phyloP scores from a whole-genome alignment of 1,140 invertebrate species.

The Proctacanthus coquilletti region DNA sequence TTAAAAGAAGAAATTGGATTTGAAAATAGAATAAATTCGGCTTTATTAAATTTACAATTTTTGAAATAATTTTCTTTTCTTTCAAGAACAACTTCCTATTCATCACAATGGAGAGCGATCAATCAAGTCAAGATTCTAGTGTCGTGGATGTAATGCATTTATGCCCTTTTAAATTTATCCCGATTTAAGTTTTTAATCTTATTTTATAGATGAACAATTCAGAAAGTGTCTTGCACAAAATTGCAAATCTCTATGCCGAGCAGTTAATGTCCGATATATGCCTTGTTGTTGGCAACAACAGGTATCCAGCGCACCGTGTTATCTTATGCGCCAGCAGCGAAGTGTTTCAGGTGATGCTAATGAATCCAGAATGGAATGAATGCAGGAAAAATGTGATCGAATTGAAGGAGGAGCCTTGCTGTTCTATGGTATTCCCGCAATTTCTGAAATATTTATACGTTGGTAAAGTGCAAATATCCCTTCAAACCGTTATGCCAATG shows the following conservation, averaged over 20 bases:
- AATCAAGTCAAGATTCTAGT: conserved; percentile 8
- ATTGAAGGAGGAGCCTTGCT: conserved; percentile 71
- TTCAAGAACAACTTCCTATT: too few relatives aligned
- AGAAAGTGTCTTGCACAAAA: conserved; percentile 58
- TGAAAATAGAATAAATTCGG: neutral
- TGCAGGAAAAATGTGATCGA: conserved; percentile 69
- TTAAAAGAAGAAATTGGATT: neutral
- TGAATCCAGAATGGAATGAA: conserved; percentile 85
- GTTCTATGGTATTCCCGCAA: conserved; percentile 69
- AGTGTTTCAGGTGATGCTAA: conserved; percentile 92
- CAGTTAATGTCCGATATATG: conserved; percentile 75
- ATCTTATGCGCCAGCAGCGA: conserved; percentile 90
- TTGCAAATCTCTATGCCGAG: conserved; percentile 66
- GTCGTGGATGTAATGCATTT: conserved; percentile 10
- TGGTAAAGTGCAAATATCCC: conserved; percentile 70
- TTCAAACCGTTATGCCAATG: conserved; percentile 69
- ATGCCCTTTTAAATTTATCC: neutral
- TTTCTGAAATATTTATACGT: conserved; percentile 90
- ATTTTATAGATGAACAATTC: conserved; percentile 58
- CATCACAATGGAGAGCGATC: too few relatives aligned
- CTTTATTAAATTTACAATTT: neutral
- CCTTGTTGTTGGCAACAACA: conserved; percentile 59
- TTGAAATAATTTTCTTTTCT: conserved; percentile 4
- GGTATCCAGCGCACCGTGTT: conserved; percentile 77
- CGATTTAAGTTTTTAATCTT: neutral